Conservation (phyloP, 2,797 vertebrate genomes). For the Pangasius djambal region DNA sequence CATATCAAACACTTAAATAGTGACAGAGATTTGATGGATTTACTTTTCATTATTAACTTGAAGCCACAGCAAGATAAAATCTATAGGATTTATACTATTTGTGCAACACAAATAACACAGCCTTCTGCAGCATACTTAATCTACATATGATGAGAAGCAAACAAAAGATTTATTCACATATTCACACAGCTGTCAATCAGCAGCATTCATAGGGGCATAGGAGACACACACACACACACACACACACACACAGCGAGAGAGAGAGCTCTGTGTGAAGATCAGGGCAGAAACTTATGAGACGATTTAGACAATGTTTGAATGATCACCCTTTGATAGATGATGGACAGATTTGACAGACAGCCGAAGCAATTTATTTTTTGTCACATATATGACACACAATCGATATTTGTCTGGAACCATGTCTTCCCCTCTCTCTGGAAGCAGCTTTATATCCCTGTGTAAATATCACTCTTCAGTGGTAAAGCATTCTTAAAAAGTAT, state of each 20-base stretch:
- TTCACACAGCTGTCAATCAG: too few relatives aligned
- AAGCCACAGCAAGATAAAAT: not conserved
- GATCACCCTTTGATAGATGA: not conserved
- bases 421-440: not conserved
- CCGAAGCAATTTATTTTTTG: not conserved
- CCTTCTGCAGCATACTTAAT: not conserved
- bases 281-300: not conserved
- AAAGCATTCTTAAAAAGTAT: not conserved
- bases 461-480: not conserved
- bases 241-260: not conserved
- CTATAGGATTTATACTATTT: not conserved
- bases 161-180: not conserved
- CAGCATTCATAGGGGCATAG: not conserved
- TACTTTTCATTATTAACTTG: not conserved
- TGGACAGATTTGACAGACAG: conserved; percentile 8
- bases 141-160: not conserved
- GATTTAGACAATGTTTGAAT: not conserved
- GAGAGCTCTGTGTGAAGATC: not conserved
- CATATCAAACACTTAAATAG: not conserved
- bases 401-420: not conserved
- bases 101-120: not conserved
- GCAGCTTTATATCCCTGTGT: not conserved
- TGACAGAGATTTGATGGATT: not conserved
- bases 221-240: not conserved
- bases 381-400: not conserved